These are phyloP conservation scores for Triops cancriformis DNA, from an alignment of 1,140 invertebrate genomes.

Conservation along the genomic window DNA sequence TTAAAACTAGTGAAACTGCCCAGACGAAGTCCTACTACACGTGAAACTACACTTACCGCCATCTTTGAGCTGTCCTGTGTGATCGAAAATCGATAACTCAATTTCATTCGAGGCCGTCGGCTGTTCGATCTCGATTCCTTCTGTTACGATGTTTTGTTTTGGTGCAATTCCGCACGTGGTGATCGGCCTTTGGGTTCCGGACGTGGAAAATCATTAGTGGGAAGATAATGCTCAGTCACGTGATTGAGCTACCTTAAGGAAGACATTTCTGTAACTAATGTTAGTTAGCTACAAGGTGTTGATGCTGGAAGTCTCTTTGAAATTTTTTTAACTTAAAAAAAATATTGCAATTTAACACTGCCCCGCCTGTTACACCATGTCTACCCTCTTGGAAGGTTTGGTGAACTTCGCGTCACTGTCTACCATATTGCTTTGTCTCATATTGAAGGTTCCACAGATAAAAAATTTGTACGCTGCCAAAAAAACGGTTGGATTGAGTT, in stretches of 20 bases:
- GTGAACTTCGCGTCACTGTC: constrained; percentile 31
- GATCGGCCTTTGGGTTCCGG: too few relatives aligned
- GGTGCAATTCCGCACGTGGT: too few relatives aligned
- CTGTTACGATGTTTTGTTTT: not conserved
- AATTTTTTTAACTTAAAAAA: too few relatives aligned
- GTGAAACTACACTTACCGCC: constrained; percentile 13
- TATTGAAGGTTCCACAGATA: constrained; percentile 34
- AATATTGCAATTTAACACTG: not conserved
- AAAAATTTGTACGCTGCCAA: constrained; percentile 26
- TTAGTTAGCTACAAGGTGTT: too few relatives aligned
- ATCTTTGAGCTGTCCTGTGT: not conserved
- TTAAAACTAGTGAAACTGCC: not conserved
- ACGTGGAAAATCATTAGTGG: too few relatives aligned
- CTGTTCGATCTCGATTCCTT: constrained; percentile 12
- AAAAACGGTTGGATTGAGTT: constrained; percentile 32
- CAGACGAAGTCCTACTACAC: not conserved
- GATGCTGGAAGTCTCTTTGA: not conserved
- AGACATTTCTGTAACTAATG: too few relatives aligned
- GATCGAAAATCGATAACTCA: not conserved
- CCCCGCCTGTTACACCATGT: not conserved
- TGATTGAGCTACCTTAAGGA: too few relatives aligned
- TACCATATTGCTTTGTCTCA: constrained; percentile 31
- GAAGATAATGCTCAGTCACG: too few relatives aligned
- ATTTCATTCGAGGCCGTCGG: not conserved
- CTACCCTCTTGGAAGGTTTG: not conserved